These are phyloP conservation scores for Microctenopoma stevenorrisi DNA, from an alignment of 2,797 vertebrate species.

Conservation along the genomic window DNA sequence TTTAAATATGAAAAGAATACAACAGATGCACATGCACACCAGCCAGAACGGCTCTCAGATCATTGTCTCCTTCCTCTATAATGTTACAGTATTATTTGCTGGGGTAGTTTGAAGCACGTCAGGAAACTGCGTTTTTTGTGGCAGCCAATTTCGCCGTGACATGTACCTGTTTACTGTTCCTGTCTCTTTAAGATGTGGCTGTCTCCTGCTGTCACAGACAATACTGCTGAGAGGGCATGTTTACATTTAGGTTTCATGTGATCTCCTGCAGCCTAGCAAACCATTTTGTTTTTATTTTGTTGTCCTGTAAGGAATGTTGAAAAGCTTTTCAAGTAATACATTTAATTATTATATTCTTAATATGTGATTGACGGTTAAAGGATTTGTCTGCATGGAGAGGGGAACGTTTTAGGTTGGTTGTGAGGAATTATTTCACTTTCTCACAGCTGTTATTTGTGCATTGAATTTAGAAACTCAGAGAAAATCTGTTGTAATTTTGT, in stretches of 20 bases:
- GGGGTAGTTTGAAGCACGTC: slow-evolving; percentile 47
- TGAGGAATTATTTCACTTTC: slow-evolving; percentile 56
- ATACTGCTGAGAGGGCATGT: slow-evolving; percentile 54
- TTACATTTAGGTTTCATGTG: slow-evolving; percentile 36
- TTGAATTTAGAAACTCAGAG: slow-evolving; percentile 46
- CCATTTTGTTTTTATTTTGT: slow-evolving; percentile 19
- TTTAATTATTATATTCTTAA: slow-evolving; percentile 36
- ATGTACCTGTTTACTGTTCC: slow-evolving; percentile 43
- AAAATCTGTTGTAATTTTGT: slow-evolving; percentile 50
- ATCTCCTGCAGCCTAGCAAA: slow-evolving; percentile 34
- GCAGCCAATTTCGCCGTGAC: slow-evolving; percentile 51
- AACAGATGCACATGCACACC: background rate
- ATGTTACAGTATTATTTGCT: slow-evolving; percentile 48
- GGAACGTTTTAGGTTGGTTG: slow-evolving; percentile 45
- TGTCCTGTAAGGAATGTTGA: slow-evolving; percentile 25
- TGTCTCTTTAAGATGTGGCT: slow-evolving; percentile 35
- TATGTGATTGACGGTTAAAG: slow-evolving; percentile 40
- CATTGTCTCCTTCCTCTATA: slow-evolving; percentile 22
- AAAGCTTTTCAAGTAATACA: slow-evolving; percentile 26
- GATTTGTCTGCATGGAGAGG: slow-evolving; percentile 33
- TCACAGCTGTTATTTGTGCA: slow-evolving; percentile 52
- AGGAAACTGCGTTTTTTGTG: slow-evolving; percentile 53
- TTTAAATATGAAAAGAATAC: slow-evolving; percentile 20
- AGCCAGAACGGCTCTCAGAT: background rate
- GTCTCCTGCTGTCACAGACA: slow-evolving; percentile 14